Evolutionary conservation across 2,113 vertebrate genomes (phyloP).

Genomic region (Engystomops pustulosus): DNA sequence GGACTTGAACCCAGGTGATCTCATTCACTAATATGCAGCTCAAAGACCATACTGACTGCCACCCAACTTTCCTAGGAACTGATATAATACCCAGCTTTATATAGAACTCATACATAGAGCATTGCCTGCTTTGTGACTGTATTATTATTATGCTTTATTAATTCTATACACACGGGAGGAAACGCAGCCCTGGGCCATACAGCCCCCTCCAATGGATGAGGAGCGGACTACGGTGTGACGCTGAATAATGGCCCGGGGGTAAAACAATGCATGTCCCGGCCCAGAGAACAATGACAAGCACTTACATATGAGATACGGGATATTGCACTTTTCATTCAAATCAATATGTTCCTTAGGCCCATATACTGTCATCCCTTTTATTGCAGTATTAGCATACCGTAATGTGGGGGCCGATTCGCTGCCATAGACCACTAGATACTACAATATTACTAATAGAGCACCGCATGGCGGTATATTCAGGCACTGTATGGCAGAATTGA

Average conservation of each 20-base stretch:
- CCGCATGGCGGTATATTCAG: too few species aligned
- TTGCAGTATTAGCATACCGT: neutral
- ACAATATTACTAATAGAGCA: too few species aligned
- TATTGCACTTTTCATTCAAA: neutral
- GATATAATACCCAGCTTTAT: neutral
- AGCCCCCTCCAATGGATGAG: neutral
- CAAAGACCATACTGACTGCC: too few species aligned
- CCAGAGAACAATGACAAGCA: neutral
- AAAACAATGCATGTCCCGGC: neutral
- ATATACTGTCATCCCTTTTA: neutral
- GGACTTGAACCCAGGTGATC: too few species aligned
- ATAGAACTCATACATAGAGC: neutral
- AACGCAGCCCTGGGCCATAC: neutral
- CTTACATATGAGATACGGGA: neutral
- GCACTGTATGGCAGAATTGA: neutral
- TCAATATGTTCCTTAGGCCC: neutral
- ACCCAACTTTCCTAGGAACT: neutral
- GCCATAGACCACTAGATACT: neutral
- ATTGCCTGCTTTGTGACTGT: neutral
- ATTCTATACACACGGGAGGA: neutral
- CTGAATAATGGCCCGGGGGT: neutral
- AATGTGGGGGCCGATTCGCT: neutral
- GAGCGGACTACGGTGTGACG: neutral
- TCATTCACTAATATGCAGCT: too few species aligned
- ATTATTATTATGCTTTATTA: neutral